Evolutionary conservation across 2,888 invertebrate species (phyloP).

Genomic region (Pterostichus niger): DNA sequence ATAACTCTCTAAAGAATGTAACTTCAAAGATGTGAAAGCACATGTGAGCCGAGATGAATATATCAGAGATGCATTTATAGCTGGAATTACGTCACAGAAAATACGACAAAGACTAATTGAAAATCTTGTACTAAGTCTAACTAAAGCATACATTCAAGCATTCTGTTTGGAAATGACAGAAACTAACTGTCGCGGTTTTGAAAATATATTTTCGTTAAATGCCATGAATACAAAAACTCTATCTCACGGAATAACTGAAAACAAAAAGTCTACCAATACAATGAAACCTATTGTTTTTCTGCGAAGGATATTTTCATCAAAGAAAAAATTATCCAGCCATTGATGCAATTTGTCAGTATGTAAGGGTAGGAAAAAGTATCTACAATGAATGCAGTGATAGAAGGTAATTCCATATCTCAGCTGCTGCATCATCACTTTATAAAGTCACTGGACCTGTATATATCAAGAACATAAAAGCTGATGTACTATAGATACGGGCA

Average conservation of each 20-base stretch:
- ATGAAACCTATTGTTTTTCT: neutral
- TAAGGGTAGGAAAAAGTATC: no score
- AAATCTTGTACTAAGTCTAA: neutral
- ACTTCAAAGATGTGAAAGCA: conserved; percentile 13
- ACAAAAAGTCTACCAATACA: neutral
- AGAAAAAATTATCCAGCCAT: conserved; percentile 11
- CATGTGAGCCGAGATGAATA: neutral
- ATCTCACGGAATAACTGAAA: neutral
- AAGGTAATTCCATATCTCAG: neutral
- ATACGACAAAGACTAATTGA: conserved; percentile 15
- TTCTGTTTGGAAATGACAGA: neutral
- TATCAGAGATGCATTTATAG: conserved; percentile 16
- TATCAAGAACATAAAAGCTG: neutral
- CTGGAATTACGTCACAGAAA: conserved; percentile 4
- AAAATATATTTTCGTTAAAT: neutral
- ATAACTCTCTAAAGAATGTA: neutral
- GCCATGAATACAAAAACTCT: conserved; percentile 3
- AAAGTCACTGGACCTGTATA: neutral
- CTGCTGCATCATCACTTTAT: neutral
- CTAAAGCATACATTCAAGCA: conserved; percentile 1
- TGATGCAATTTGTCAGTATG: neutral
- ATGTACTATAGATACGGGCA: neutral
- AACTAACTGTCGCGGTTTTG: neutral
- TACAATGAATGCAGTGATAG: neutral
- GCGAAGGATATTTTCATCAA: neutral